Evolutionary conservation across 2,113 vertebrate genomes (phyloP).

Genomic region (Corythaeola cristata): DNA sequence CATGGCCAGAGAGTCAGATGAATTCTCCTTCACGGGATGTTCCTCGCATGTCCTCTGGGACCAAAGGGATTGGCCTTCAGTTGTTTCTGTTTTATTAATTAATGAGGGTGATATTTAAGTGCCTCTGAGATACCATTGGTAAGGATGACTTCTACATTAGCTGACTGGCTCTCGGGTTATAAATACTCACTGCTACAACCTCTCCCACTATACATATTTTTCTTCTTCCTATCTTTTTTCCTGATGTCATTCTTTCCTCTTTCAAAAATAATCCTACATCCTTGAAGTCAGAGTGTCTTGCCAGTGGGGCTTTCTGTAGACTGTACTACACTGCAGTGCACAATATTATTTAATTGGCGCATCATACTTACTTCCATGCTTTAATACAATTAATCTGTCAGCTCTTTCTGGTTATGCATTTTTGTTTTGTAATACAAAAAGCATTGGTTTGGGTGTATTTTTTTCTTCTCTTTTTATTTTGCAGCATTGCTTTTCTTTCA

Average conservation of each 20-base stretch:
- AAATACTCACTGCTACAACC: background rate
- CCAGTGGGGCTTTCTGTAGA: background rate
- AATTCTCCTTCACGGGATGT: background rate
- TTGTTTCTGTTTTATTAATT: constrained; percentile 15
- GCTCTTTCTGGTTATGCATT: background rate
- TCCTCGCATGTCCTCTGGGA: background rate
- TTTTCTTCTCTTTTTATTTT: background rate
- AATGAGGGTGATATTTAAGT: constrained; percentile 11
- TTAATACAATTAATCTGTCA: background rate
- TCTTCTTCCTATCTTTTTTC: background rate
- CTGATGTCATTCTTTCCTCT: background rate
- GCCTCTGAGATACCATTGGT: constrained; percentile 3
- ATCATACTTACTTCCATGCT: background rate
- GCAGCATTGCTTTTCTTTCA: background rate
- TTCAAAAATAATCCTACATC: background rate
- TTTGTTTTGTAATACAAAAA: background rate
- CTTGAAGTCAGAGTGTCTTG: background rate
- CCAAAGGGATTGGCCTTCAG: background rate
- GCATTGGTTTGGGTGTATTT: fast-evolving
- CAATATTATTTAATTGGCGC: background rate
- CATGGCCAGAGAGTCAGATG: background rate
- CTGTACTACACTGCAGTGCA: background rate
- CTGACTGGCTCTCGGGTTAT: background rate
- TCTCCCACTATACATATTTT: background rate
- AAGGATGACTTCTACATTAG: background rate